These are phyloP conservation scores for Hemibagrus guttatus DNA, from an alignment of 2,797 vertebrate species.

Conservation along the genomic window DNA sequence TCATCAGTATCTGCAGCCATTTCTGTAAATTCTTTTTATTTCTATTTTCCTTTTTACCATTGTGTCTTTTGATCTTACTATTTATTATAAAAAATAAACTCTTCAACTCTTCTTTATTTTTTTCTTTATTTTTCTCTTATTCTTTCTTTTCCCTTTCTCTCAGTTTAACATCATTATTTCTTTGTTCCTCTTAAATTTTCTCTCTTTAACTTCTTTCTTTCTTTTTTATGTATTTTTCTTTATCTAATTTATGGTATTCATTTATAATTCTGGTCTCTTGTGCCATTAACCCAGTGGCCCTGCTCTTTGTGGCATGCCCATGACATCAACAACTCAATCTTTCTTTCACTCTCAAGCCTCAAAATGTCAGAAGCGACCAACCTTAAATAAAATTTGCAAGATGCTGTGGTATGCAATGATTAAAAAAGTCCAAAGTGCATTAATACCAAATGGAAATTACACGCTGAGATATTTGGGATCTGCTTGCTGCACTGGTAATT, in stretches of 20 bases:
- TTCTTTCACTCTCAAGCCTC: not conserved
- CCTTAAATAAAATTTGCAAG: slow-evolving; percentile 11
- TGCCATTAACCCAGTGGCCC: not conserved
- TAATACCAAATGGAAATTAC: slow-evolving; percentile 33
- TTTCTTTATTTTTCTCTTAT: not conserved
- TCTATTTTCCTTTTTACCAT: not conserved
- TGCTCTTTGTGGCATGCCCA: not conserved
- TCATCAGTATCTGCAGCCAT: not conserved
- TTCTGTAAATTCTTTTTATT: not conserved
- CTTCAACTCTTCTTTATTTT: too few relatives aligned
- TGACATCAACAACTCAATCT: slow-evolving; percentile 39
- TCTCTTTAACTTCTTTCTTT: not conserved
- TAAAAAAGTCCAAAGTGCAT: slow-evolving; percentile 23
- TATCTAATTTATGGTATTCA: not conserved
- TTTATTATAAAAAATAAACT: too few relatives aligned
- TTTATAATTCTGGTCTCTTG: not conserved
- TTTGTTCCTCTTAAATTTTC: not conserved
- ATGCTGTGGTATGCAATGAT: not conserved
- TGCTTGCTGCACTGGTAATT: slow-evolving; percentile 25
- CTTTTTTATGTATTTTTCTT: not conserved
- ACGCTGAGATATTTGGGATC: slow-evolving; percentile 41
- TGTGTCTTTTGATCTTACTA: not conserved
- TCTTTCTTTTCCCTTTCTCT: slow-evolving; percentile 14
- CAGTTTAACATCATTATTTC: slow-evolving; percentile 50
- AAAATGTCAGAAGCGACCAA: not conserved